phyloP scores from a whole-genome alignment of 92 coral and sea anemone species.

The Epizoanthus rinbou region DNA sequence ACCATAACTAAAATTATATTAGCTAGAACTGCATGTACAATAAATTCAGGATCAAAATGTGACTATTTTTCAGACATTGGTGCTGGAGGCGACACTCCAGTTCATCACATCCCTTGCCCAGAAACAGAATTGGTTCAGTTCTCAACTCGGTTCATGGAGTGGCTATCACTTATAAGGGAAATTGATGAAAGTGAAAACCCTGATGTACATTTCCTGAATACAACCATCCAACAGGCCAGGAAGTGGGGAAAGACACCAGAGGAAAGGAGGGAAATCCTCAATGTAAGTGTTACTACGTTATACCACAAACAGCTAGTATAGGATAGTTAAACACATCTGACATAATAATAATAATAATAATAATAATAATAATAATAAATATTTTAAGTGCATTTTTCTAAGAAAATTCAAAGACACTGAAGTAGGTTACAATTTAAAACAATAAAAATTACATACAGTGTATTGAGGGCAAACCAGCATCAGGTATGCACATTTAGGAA shows the following conservation, averaged over 20 bases:
- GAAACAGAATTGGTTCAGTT: constrained; percentile 37
- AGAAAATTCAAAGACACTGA: too few species aligned
- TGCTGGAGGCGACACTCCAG: constrained; percentile 20
- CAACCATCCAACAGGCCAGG: constrained; percentile 1
- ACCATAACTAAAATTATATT: too few species aligned
- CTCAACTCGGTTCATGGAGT: constrained; percentile 18
- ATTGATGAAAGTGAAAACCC: constrained; percentile 21
- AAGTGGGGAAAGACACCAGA: constrained; percentile 8
- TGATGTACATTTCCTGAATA: not conserved
- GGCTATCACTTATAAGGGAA: constrained; percentile 21
- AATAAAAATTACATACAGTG: too few species aligned
- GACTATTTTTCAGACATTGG: not conserved
- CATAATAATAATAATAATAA: too few species aligned
- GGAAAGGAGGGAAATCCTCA: constrained; percentile 18
- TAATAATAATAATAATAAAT: too few species aligned
- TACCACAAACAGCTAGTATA: too few species aligned
- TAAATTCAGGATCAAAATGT: not conserved
- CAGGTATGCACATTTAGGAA: too few species aligned
- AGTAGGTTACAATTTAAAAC: too few species aligned
- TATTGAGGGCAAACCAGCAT: too few species aligned
- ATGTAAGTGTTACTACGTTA: constrained; percentile 9
- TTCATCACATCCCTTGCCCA: constrained; percentile 5
- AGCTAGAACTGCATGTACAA: too few species aligned
- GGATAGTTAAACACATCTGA: too few species aligned
- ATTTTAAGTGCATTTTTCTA: too few species aligned